Conservation (phyloP, 2,888 invertebrate species). For the Chalcis sispes region DNA sequence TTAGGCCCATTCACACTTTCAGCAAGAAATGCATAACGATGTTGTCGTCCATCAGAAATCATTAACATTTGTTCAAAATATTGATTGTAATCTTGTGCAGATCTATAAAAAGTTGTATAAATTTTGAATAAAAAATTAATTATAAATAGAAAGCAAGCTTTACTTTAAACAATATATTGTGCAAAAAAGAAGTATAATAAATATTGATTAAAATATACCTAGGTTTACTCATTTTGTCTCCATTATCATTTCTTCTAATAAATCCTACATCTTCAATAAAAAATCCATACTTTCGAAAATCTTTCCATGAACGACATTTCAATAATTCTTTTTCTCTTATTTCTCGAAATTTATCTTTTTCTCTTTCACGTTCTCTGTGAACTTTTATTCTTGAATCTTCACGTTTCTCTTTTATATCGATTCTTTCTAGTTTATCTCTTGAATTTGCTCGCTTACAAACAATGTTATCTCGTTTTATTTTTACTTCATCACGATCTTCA, state of each 20-base stretch:
- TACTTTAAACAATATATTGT: not conserved
- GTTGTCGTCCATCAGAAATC: conserved; percentile 66
- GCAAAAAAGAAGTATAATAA: not conserved
- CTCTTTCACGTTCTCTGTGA: conserved; percentile 58
- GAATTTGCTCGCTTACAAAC: conserved; percentile 45
- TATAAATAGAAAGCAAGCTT: conserved; percentile 5
- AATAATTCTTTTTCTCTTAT: conserved; percentile 63
- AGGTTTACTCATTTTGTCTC: conserved; percentile 62
- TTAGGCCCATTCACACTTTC: conserved; percentile 68
- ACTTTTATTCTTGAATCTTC: conserved; percentile 53
- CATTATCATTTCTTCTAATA: conserved; percentile 60
- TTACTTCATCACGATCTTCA: conserved; percentile 58
- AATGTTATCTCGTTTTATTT: conserved; percentile 59
- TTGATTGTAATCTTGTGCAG: conserved; percentile 68
- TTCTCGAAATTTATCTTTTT: conserved; percentile 61
- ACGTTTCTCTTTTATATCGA: conserved; percentile 60
- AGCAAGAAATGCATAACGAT: conserved; percentile 65
- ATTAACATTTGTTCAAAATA: conserved; percentile 72
- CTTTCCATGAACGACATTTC: conserved; percentile 67
- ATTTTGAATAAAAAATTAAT: conserved; percentile 5
- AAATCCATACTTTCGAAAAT: conserved; percentile 65
- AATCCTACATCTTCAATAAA: conserved; percentile 64
- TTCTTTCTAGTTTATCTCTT: conserved; percentile 57
- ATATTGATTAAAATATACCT: conserved; percentile 60
- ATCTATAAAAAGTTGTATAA: conserved; percentile 61